Percentiles rank a stretch among this genome's conserved stretches.
Evolutionary conservation across 1,140 invertebrate genomes (phyloP).

Genomic region (Ladona fulva): DNA sequence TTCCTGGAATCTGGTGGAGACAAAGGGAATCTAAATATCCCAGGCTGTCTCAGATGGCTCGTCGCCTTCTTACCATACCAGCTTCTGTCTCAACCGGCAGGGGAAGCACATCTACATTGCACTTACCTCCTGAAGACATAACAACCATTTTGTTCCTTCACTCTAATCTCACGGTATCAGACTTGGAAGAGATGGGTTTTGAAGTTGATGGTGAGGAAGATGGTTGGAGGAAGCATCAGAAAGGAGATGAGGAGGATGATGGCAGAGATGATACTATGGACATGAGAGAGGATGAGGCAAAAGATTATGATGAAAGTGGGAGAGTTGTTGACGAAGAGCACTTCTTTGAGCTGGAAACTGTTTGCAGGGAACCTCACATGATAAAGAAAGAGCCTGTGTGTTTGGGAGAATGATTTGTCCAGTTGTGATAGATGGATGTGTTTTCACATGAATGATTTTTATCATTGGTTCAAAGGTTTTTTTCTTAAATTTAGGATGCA

Average conservation of each 20-base stretch:
- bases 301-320: neutral
- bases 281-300: neutral
- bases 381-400: neutral
- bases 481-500: no score
- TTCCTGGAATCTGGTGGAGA: conserved; percentile 10
- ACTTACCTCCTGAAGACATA: neutral
- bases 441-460: no score
- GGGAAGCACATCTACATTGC: neutral
- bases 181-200: conserved; percentile 13
- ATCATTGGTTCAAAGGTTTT: no score
- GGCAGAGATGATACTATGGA: neutral
- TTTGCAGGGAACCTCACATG: neutral
- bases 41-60: neutral
- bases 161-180: conserved; percentile 11
- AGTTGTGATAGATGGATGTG: neutral
- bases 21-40: conserved; percentile 3
- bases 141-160: neutral
- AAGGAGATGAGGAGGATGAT: neutral
- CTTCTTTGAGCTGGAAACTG: neutral
- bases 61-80: neutral
- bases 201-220: conserved; percentile 13
- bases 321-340: neutral
- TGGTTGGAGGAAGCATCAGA: neutral
- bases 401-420: neutral
- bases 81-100: neutral